Evolutionary conservation across 2,797 vertebrate species (phyloP).

Genomic region (Epinephelus awoara): DNA sequence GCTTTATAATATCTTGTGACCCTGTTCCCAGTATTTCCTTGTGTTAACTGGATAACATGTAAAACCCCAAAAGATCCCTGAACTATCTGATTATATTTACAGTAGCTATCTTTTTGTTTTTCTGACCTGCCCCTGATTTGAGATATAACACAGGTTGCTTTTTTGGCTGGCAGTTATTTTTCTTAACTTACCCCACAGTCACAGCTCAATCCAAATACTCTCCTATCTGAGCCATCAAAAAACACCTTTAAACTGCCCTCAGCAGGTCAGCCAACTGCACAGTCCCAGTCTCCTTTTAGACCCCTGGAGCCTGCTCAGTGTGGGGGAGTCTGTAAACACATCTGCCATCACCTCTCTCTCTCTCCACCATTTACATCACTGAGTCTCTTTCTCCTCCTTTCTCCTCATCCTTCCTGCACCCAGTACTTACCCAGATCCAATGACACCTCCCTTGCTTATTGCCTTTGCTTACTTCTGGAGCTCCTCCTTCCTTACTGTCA

Average conservation of each 20-base stretch:
- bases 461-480: too few species aligned
- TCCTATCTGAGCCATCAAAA: slow-evolving; percentile 22
- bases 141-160: not conserved
- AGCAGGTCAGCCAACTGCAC: slow-evolving; percentile 32
- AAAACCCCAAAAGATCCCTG: too few species aligned
- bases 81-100: too few species aligned
- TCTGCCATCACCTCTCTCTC: slow-evolving; percentile 50
- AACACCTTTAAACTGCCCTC: slow-evolving; percentile 25
- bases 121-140: not conserved
- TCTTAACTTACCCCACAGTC: not conserved
- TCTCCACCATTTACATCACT: not conserved
- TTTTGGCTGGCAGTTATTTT: slow-evolving; percentile 3
- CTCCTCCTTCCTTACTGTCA: not conserved
- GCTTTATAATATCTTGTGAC: too few species aligned
- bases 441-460: too few species aligned
- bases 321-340: slow-evolving; percentile 69
- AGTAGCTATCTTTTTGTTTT: not conserved
- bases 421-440: not conserved
- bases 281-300: slow-evolving; percentile 74
- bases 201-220: slow-evolving; percentile 11
- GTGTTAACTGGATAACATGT: not conserved
- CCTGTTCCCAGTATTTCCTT: not conserved
- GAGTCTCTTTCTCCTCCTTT: slow-evolving; percentile 1
- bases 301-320: slow-evolving; percentile 79
- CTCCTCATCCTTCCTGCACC: slow-evolving; percentile 6